Evolutionary conservation across 1,140 invertebrate genomes (phyloP).

Genomic region (Drosophila bipectinata): DNA sequence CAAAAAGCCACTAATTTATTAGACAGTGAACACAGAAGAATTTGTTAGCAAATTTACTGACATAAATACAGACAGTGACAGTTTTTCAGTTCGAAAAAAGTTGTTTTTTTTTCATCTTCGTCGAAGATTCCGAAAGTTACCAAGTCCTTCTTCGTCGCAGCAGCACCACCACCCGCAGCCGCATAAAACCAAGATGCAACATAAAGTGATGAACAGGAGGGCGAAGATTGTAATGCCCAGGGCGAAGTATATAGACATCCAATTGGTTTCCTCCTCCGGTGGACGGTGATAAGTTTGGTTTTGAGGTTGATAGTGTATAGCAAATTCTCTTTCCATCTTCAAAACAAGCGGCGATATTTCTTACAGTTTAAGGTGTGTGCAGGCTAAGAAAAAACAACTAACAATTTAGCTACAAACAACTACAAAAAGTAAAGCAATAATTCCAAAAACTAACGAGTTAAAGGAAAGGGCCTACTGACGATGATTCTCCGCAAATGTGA

Average conservation of each 20-base stretch:
- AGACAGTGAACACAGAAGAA: neutral
- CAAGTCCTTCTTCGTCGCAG: constrained; percentile 1
- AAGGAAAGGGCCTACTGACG: neutral
- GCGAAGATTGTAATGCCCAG: neutral
- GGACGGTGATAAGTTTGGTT: neutral
- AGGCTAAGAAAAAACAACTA: neutral
- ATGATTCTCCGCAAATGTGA: too few relatives aligned
- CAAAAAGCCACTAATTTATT: too few relatives aligned
- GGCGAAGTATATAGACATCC: neutral
- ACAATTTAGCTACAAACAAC: neutral
- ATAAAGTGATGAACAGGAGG: neutral
- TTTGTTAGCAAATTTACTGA: too few relatives aligned
- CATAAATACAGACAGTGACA: too few relatives aligned
- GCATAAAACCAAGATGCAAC: neutral
- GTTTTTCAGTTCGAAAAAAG: neutral
- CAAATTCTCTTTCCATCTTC: neutral
- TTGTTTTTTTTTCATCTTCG: too few relatives aligned
- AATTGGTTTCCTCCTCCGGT: too few relatives aligned
- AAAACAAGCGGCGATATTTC: neutral
- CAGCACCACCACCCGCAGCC: constrained; percentile 27
- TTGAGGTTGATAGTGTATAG: neutral
- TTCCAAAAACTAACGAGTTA: neutral
- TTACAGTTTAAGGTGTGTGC: neutral
- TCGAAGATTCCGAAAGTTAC: neutral
- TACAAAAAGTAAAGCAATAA: neutral